Percentiles rank a stretch among this genome's conserved stretches.
Conservation (phyloP, 2,888 invertebrate genomes). For the Sarcophaga carnaria region DNA sequence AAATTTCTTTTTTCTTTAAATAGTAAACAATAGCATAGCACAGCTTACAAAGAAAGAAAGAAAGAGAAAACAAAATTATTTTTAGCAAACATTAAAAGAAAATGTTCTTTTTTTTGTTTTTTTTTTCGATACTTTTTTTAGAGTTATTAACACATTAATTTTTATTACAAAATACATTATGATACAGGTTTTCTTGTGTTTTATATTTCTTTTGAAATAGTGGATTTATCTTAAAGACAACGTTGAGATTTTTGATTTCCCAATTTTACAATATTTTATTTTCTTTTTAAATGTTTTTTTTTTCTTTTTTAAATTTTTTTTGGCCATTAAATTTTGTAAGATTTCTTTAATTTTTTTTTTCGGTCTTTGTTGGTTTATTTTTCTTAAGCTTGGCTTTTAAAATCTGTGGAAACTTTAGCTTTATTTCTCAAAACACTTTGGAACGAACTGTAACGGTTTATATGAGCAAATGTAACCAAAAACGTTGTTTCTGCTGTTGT, state of each 20-base stretch:
- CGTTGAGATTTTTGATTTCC: constrained; percentile 49
- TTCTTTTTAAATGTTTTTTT: constrained; percentile 43
- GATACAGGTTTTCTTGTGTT: not conserved
- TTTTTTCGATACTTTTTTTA: constrained; percentile 35
- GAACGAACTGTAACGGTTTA: constrained; percentile 7
- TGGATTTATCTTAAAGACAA: constrained; percentile 31
- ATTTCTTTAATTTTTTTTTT: constrained; percentile 13
- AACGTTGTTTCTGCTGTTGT: constrained; percentile 7
- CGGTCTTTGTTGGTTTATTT: not conserved
- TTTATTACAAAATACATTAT: constrained; percentile 28
- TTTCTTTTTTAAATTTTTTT: constrained; percentile 22
- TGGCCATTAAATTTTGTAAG: constrained; percentile 48
- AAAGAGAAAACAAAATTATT: constrained; percentile 15
- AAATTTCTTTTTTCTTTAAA: constrained; percentile 49
- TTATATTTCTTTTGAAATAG: not conserved
- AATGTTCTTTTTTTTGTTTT: constrained; percentile 8
- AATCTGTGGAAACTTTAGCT: not conserved
- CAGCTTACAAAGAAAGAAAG: constrained; percentile 59
- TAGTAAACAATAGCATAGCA: constrained; percentile 68
- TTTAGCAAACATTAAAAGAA: constrained; percentile 29
- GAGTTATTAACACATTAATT: constrained; percentile 63
- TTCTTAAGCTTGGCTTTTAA: constrained; percentile 36
- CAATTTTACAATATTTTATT: constrained; percentile 23
- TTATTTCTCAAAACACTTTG: constrained; percentile 15
- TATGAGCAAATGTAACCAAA: constrained; percentile 7